These are phyloP conservation scores for Varroa destructor DNA, from an alignment of 1,140 invertebrate genomes.

Conservation along the genomic window DNA sequence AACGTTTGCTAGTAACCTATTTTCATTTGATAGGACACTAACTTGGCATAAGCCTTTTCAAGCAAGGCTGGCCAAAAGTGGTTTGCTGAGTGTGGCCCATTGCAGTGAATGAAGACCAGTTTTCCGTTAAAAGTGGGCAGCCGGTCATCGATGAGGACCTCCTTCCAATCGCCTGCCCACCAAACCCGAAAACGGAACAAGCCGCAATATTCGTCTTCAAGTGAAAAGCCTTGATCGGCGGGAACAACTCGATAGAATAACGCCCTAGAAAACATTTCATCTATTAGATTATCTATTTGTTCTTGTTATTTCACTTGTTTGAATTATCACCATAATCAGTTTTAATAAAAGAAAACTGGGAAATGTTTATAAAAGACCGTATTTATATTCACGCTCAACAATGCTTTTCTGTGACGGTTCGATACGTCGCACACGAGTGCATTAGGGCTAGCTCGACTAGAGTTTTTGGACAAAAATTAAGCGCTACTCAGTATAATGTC, in stretches of 20 bases:
- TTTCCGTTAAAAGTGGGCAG: constrained; percentile 81
- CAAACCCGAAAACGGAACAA: constrained; percentile 84
- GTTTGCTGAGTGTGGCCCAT: constrained; percentile 56
- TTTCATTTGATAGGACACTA: constrained; percentile 41
- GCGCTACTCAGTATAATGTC: too few species aligned
- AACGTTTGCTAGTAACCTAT: neutral
- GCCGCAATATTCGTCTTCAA: constrained; percentile 46
- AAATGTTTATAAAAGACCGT: too few species aligned
- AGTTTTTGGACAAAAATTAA: too few species aligned
- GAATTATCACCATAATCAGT: too few species aligned
- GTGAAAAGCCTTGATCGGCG: constrained; percentile 67
- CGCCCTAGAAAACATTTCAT: constrained; percentile 53
- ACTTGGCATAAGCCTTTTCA: constrained; percentile 98
- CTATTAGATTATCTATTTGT: constrained; percentile 41
- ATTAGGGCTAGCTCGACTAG: too few species aligned
- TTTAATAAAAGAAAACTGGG: too few species aligned
- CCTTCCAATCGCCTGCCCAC: constrained; percentile 91
- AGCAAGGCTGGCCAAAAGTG: constrained; percentile 88
- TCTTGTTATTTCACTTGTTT: too few species aligned
- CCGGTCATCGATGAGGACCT: constrained; percentile 87
- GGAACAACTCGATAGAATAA: constrained; percentile 89
- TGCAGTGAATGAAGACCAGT: constrained; percentile 70
- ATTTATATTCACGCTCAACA: too few species aligned
- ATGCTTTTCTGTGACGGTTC: too few species aligned
- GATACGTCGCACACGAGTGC: too few species aligned